Percentiles rank a stretch among this genome's conserved stretches.
Conservation (phyloP, 1,140 invertebrate genomes). For the Drosophila biarmipes region DNA sequence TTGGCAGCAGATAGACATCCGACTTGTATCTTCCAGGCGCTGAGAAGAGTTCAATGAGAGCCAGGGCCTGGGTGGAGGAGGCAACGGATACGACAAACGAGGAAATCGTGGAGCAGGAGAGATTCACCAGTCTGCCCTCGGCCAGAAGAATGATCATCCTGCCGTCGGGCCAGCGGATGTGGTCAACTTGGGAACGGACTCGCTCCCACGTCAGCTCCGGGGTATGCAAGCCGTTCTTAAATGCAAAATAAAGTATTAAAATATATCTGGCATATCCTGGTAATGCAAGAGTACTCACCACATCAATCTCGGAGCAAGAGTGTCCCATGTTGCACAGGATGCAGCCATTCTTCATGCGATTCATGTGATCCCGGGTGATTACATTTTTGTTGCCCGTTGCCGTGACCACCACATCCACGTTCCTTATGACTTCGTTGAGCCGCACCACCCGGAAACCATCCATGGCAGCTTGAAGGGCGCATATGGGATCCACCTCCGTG, state of each 20-base stretch:
- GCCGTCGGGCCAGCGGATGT: slow-evolving; percentile 97
- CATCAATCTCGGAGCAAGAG: slow-evolving; percentile 98
- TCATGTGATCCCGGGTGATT: slow-evolving; percentile 96
- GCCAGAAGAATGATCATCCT: slow-evolving; percentile 96
- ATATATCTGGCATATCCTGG: accelerated
- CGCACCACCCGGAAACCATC: slow-evolving; percentile 98
- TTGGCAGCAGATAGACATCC: slow-evolving; percentile 98
- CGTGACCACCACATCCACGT: slow-evolving; percentile 96
- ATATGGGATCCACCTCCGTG: slow-evolving; percentile 99
- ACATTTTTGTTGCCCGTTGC: slow-evolving; percentile 98
- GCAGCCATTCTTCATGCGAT: slow-evolving; percentile 98
- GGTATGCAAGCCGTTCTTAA: slow-evolving; percentile 95
- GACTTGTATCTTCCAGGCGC: slow-evolving; percentile 96
- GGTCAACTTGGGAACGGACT: slow-evolving; percentile 98
- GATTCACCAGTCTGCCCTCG: slow-evolving; percentile 97
- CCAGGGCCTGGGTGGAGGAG: slow-evolving; percentile 96
- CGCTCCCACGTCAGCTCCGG: slow-evolving; percentile 98
- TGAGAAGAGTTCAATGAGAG: slow-evolving; percentile 97
- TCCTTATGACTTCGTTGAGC: slow-evolving; percentile 94
- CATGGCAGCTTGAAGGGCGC: slow-evolving; percentile 99
- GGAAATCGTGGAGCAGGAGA: slow-evolving; percentile 98
- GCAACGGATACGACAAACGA: slow-evolving; percentile 99
- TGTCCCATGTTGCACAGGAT: slow-evolving; percentile 99
- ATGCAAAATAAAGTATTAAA: slow-evolving; percentile 19
- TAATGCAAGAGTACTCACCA: slow-evolving; percentile 86